Base-by-base conservation (phyloP, 2,113 vertebrate species). In the Oryzias curvinotus region DNA sequence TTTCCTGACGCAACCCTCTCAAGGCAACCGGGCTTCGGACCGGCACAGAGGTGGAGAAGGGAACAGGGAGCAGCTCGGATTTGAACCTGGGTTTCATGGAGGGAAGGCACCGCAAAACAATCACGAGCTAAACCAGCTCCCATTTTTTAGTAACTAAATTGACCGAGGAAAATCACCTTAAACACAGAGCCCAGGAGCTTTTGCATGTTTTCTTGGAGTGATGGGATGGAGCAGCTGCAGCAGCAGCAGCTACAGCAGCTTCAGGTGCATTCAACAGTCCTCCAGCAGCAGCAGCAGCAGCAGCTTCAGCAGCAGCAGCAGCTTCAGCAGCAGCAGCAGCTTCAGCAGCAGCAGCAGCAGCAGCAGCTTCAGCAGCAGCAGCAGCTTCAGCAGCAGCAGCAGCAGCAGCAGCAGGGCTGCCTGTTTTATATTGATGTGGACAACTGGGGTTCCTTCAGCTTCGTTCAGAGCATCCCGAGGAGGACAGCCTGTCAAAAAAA, bases 371-470 rank as follows among this genome's bases (percentile, higher is more conserved):
- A 36, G 43, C 44, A 28, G 45, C 13, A 12, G 16, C 36, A 21
- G 52, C 47, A 17, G 59, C 17, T 5, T 10, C 10, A 51, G 30
- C 7, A 36, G 43, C 44, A 28, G 45, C 13, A 6, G 16, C 36
- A 21, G 52, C 47, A 15, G 59, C 17, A 7, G 14, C 10, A 51
- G 30, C 7, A 23, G 53, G 62, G 23, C 57, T 43, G 23, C 80
- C 53, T 15, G 2, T 53, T 53, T 43, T 45, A 44, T 71, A 78
- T 67, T 73, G 83, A 84, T 84, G 81, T 85, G 84, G 77, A 83
- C 71, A 66, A 60, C 77, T 62, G 52, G 74, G 72, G 69, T 68
- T 69, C 53, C 7, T 77, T 71, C 53, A 65, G 64, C 55, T 45
- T n/a, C 73, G 73, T 80, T 85, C 30, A 36, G 30, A 36, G 7